These are phyloP conservation scores for Procapra przewalskii DNA, from an alignment of 2,113 vertebrate species.

Conservation along the genomic window DNA sequence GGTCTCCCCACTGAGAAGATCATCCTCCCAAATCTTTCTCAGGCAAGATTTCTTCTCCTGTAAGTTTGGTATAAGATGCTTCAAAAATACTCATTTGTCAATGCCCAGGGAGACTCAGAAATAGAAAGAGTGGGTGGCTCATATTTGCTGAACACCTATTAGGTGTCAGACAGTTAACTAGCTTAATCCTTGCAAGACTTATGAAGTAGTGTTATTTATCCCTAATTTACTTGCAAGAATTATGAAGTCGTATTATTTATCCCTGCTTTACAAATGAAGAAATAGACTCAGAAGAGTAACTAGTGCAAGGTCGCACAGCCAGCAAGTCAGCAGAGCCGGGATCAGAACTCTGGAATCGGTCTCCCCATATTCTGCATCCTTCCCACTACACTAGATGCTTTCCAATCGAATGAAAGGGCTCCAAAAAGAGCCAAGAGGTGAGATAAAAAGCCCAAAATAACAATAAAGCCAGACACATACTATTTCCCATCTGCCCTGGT, in stretches of 20 bases:
- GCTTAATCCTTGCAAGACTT: not conserved
- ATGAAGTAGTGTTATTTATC: not conserved
- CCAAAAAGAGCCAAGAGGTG: not conserved
- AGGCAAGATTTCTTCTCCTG: not conserved
- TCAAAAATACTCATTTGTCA: not conserved
- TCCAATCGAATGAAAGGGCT: not conserved
- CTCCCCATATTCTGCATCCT: not conserved
- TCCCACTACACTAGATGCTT: not conserved
- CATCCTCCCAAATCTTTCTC: not conserved
- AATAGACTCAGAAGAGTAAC: not conserved
- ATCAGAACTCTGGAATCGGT: not conserved
- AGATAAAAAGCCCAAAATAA: not conserved
- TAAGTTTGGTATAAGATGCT: not conserved
- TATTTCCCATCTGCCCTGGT: not conserved
- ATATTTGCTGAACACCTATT: not conserved
- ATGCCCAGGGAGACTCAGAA: not conserved
- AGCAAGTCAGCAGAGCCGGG: not conserved
- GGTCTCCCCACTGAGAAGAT: not conserved
- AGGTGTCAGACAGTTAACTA: not conserved
- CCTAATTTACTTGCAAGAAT: not conserved
- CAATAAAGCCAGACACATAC: not conserved
- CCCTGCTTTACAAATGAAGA: not conserved
- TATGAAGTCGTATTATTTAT: not conserved
- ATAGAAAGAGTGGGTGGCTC: not conserved
- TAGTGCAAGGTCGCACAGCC: not conserved